Percentiles rank a stretch among this genome's conserved stretches.
Evolutionary conservation across 2,797 vertebrate genomes (phyloP).

Genomic region (Gastrophryne carolinensis): DNA sequence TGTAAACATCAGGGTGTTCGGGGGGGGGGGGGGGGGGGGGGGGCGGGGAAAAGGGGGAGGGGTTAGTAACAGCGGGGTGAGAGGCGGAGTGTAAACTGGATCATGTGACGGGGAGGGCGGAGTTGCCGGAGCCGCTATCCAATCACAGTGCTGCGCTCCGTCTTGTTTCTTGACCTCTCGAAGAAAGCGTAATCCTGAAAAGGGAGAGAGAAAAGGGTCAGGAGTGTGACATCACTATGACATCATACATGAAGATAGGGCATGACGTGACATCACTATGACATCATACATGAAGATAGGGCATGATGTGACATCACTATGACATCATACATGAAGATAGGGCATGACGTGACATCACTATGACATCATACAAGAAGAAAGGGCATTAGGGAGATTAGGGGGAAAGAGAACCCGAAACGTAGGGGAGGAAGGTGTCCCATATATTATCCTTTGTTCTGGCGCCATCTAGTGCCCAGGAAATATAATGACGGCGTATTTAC

Average conservation of each 20-base stretch:
- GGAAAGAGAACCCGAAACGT: too few species aligned
- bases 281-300: not conserved
- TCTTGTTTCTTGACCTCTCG: constrained; percentile 29
- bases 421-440: too few species aligned
- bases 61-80: not conserved
- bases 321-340: not conserved
- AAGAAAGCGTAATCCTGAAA: constrained; percentile 39
- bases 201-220: not conserved
- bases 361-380: not conserved
- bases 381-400: too few species aligned
- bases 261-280: not conserved
- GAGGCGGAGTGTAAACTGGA: not conserved
- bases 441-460: too few species aligned
- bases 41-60: not conserved
- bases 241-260: not conserved
- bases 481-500: too few species aligned
- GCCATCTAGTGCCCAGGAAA: too few species aligned
- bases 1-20: constrained; percentile 26
- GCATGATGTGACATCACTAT: not conserved
- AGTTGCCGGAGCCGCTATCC: not conserved
- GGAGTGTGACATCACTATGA: too few species aligned
- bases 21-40: not conserved
- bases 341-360: not conserved
- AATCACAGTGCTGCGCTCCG: constrained; percentile 36
- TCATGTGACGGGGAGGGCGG: not conserved